A percentile compares a stretch with the other conserved stretches of the same genome.
Evolutionary conservation across 2,113 vertebrate genomes (phyloP).

Genomic region (Pongo abelii): DNA sequence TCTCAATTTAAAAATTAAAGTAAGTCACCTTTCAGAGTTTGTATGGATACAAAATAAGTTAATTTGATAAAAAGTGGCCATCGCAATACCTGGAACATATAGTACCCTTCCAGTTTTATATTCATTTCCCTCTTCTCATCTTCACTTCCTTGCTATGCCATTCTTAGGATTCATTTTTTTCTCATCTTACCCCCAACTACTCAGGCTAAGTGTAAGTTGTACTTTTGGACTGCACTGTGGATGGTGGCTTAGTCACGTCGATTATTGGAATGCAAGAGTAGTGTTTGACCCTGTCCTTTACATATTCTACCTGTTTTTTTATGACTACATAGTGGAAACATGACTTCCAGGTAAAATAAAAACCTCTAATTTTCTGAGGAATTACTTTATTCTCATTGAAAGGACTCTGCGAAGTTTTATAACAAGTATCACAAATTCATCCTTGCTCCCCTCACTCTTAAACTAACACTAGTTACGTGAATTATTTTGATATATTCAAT

Average conservation of each 20-base stretch:
- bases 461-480: neutral
- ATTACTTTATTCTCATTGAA: neutral
- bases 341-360: neutral
- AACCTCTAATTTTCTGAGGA: neutral
- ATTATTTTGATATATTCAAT: neutral
- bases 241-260: too few relatives aligned
- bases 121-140: neutral
- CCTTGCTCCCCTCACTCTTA: neutral
- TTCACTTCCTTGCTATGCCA: neutral
- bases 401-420: neutral
- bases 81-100: neutral
- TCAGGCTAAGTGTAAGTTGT: neutral
- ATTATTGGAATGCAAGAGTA: neutral
- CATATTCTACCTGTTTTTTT: neutral
- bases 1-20: neutral
- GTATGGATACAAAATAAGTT: neutral
- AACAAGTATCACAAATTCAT: neutral
- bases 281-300: neutral
- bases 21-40: neutral
- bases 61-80: neutral
- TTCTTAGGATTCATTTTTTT: neutral
- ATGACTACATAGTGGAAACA: neutral
- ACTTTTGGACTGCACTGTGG: neutral
- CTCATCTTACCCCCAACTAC: too few relatives aligned
- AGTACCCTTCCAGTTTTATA: neutral